These are phyloP conservation scores for Strigamia crassipes DNA, from an alignment of 2,888 invertebrate species.

Conservation along the genomic window DNA sequence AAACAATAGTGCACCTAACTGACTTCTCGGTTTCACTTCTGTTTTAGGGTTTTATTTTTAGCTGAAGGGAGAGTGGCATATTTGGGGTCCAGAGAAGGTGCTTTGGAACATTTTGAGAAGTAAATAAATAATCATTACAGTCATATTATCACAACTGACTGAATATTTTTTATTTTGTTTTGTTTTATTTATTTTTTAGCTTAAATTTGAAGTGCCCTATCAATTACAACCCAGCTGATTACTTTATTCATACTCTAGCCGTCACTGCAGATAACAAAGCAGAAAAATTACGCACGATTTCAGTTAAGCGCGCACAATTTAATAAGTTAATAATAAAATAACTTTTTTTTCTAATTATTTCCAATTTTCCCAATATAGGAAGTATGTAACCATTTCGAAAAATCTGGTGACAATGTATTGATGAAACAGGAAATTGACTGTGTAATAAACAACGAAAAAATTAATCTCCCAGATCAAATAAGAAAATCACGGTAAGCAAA, in stretches of 20 bases:
- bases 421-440: not conserved
- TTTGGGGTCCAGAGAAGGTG: constrained; percentile 78
- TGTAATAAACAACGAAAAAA: not conserved
- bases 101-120: constrained; percentile 78
- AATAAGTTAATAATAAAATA: not conserved
- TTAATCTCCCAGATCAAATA: not conserved
- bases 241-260: constrained; percentile 62
- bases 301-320: not conserved
- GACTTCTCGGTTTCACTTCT: too few species aligned
- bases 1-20: too few species aligned
- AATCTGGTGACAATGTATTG: constrained; percentile 52
- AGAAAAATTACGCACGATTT: constrained; percentile 54
- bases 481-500: not conserved
- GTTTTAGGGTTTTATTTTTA: constrained; percentile 73
- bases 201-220: constrained; percentile 58
- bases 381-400: constrained; percentile 56
- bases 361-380: constrained; percentile 52
- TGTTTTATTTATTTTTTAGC: not conserved
- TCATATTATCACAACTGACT: not conserved
- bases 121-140: constrained; percentile 61
- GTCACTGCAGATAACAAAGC: constrained; percentile 59
- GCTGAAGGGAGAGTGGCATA: constrained; percentile 86
- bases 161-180: too few species aligned
- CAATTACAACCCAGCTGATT: constrained; percentile 63
- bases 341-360: not conserved